Evolutionary conservation across 2,888 invertebrate genomes (phyloP).

Genomic region (Gisinianus flammeolus): DNA sequence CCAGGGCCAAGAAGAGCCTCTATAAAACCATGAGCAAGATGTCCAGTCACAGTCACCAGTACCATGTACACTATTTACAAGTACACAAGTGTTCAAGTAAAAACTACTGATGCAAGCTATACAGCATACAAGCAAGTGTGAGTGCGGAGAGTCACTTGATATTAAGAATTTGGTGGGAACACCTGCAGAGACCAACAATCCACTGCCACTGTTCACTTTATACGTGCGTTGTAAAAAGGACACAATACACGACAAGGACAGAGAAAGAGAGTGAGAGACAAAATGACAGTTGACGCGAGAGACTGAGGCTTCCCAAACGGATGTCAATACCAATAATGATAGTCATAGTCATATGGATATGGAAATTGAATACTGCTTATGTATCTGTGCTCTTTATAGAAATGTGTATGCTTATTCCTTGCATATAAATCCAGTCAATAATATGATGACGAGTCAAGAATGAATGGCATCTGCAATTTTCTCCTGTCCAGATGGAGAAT

Average conservation of each 20-base stretch:
- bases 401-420: not conserved
- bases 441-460: not conserved
- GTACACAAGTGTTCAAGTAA: not conserved
- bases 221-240: not conserved
- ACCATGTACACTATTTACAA: not conserved
- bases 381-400: not conserved
- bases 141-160: not conserved
- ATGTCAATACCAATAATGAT: slow-evolving; percentile 18
- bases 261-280: slow-evolving; percentile 3
- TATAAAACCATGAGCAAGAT: too few species aligned
- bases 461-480: not conserved
- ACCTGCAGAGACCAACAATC: not conserved
- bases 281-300: slow-evolving; percentile 7
- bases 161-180: not conserved
- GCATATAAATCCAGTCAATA: not conserved
- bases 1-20: too few species aligned
- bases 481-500: not conserved
- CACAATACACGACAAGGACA: not conserved
- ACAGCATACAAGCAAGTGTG: not conserved
- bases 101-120: not conserved
- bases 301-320: slow-evolving; percentile 5
- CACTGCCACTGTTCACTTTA: not conserved
- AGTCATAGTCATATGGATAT: not conserved
- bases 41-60: not conserved
- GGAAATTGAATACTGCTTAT: not conserved